These are phyloP conservation scores for Lagopus muta DNA, from an alignment of 2,113 vertebrate genomes.

Conservation along the genomic window DNA sequence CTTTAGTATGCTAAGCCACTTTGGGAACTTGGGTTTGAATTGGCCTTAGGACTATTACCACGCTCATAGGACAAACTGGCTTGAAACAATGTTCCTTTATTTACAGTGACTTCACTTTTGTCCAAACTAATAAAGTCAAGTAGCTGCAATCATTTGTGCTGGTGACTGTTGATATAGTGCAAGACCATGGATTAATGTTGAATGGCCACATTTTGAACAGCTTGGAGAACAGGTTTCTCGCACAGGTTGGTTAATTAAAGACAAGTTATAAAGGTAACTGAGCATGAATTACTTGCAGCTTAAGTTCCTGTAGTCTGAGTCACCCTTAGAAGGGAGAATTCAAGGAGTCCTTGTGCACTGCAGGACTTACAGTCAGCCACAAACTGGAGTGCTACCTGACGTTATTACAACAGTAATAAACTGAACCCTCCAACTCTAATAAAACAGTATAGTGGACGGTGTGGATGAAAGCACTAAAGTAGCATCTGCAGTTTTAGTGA, in stretches of 20 bases:
- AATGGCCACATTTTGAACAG: constrained; percentile 13
- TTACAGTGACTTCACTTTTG: not conserved
- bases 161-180: constrained; percentile 1
- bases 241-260: constrained; percentile 25
- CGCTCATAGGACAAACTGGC: not conserved
- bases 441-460: not conserved
- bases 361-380: not conserved
- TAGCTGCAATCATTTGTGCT: constrained; percentile 19
- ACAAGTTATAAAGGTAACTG: constrained; percentile 37
- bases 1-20: not conserved
- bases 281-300: constrained; percentile 4
- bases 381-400: not conserved
- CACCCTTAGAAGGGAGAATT: not conserved
- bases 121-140: not conserved
- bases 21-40: not conserved
- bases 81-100: not conserved
- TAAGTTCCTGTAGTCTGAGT: constrained; percentile 38
- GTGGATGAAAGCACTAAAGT: not conserved
- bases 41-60: not conserved
- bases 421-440: not conserved
- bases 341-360: not conserved
- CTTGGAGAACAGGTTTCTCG: constrained; percentile 52
- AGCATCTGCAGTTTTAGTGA: not conserved
- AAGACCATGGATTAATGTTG: not conserved
- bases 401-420: not conserved